Conservation (phyloP, 2,113 vertebrate genomes). For the Phyllostomus hastatus region DNA sequence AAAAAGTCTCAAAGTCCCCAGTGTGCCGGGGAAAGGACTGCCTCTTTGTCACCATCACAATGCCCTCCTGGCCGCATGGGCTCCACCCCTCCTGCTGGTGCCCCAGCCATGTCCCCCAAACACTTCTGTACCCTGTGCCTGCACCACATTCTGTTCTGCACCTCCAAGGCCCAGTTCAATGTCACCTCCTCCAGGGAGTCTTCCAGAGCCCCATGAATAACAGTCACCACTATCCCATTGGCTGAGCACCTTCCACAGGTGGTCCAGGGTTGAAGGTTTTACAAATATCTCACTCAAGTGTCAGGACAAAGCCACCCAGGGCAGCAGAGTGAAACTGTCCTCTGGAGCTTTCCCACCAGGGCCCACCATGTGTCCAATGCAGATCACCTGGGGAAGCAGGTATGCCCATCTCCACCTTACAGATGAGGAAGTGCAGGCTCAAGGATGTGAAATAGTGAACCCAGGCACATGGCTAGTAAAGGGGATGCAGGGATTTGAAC, state of each 20-base stretch:
- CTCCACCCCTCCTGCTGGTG: neutral
- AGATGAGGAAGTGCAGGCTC: neutral
- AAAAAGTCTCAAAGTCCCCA: neutral
- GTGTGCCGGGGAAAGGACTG: neutral
- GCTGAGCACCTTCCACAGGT: neutral
- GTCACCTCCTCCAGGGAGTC: neutral
- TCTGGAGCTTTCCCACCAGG: neutral
- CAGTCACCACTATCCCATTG: accelerated
- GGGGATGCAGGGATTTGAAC: neutral
- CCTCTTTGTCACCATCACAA: neutral
- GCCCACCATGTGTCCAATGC: neutral
- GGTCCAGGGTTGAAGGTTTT: neutral
- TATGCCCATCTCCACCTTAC: neutral
- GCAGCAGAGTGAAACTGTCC: neutral
- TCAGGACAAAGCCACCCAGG: neutral
- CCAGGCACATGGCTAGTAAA: neutral
- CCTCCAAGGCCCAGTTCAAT: neutral
- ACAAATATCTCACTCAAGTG: neutral
- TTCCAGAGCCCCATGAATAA: neutral
- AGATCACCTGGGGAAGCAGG: neutral
- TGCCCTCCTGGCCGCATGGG: neutral
- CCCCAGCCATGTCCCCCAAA: neutral
- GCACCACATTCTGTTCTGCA: neutral
- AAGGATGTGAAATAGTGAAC: neutral
- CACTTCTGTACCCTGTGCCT: no score